Evolutionary conservation across 2,113 vertebrate species (phyloP).

Genomic region (Podarcis cretensis): DNA sequence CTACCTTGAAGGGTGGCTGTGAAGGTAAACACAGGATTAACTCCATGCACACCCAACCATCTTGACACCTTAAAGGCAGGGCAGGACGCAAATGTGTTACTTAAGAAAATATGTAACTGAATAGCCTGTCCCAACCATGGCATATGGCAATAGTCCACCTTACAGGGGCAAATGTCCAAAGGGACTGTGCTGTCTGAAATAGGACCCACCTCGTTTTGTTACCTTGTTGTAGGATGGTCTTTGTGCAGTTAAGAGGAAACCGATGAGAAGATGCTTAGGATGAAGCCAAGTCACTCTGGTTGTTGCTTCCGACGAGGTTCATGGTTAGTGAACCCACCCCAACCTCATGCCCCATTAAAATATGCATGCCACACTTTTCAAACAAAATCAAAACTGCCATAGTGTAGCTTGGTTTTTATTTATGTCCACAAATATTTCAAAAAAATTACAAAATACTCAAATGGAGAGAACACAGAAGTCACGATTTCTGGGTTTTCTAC

Average conservation of each 20-base stretch:
- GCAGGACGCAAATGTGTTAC: background rate
- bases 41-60: background rate
- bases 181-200: background rate
- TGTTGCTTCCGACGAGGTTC: background rate
- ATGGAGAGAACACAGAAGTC: constrained; percentile 99
- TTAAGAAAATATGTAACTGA: too few species aligned
- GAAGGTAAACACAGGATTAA: background rate
- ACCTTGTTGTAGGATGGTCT: background rate
- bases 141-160: background rate
- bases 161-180: background rate
- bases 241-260: background rate
- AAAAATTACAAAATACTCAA: constrained; percentile 99
- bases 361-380: constrained; percentile 50
- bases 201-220: background rate
- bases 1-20: background rate
- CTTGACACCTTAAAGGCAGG: background rate
- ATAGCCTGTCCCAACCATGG: background rate
- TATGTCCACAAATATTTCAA: constrained; percentile 99
- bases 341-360: constrained; percentile 43
- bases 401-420: constrained; percentile 99
- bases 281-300: background rate
- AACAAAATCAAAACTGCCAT: constrained; percentile 75
- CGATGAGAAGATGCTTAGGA: background rate
- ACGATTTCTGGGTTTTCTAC: constrained; percentile 98
- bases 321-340: fast-evolving